Base-by-base conservation (phyloP, 2,113 vertebrate species). In the Pygathrix nemaeus region DNA sequence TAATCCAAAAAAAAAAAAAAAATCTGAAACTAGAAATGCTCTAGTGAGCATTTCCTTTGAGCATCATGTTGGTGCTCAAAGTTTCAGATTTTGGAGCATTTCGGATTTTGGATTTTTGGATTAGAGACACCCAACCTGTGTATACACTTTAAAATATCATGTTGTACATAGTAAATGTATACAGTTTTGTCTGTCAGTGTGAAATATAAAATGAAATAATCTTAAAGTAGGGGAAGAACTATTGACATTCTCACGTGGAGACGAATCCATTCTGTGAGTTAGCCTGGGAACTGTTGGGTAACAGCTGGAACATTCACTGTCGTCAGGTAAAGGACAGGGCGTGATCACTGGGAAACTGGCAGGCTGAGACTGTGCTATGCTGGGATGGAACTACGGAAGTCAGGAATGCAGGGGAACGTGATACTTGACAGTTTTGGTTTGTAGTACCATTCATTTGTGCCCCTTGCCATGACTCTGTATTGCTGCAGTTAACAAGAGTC, bases 241-340 rank as follows among this genome's bases (percentile, higher is more conserved):
- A 6, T 0, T 48, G 61, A 25, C 14, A 45, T 78, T 83, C 21
- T 93, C 20, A 11, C 1, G 17, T 61, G 18, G 55, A 57, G 21
- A 1, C 72, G 35, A 66, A 13, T 61, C 50, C 20, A 2, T 50
- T 73, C 32, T 35, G 0, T 57, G 76, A 50, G 25, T 45, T 70
- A 84, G 52, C 91, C 72, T 8, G 50, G 57, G 57, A 55, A 27
- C 23, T 10, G 0, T 27, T 27, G 43, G 70, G 17, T 27, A 38
- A 30, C n/a, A 48, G 25, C 50, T 50, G 14, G 25, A 57, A 48
- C 72, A 8, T 27, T 11, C 48, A 4, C 1, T 4, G 27, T 23
- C 40, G 2, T 72, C 25, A 45, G 2, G 10, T 40, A 4, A n/a
- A 40, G 50, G 72, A 27, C 20, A 0, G 4, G 10, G 8, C 1